Percentiles rank a stretch among this genome's conserved stretches.
Conservation (phyloP, 2,113 vertebrate genomes). For the Nannobrachium achirus region DNA sequence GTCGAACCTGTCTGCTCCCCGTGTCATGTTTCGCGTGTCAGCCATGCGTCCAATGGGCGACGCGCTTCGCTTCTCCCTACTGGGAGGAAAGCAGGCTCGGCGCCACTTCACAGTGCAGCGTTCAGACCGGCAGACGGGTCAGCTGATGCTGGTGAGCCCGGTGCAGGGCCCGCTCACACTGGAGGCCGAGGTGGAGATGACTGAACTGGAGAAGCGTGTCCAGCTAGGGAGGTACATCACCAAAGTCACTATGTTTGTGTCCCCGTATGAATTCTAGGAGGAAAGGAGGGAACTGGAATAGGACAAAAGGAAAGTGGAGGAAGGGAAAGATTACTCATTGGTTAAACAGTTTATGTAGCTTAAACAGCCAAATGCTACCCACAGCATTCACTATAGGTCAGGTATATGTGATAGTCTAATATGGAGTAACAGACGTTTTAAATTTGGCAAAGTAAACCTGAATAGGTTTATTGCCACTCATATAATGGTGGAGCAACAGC, state of each 20-base stretch:
- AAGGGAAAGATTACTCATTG: not conserved
- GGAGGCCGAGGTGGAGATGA: constrained; percentile 90
- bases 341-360: constrained; percentile 12
- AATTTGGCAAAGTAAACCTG: not conserved
- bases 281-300: not conserved
- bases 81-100: constrained; percentile 66
- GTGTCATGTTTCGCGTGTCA: constrained; percentile 87
- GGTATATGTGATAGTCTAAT: constrained; percentile 18
- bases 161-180: constrained; percentile 78
- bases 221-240: constrained; percentile 86
- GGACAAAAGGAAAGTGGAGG: not conserved
- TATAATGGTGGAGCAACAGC: not conserved
- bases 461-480: constrained; percentile 3
- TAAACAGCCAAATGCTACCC: not conserved
- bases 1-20: constrained; percentile 84
- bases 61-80: constrained; percentile 83
- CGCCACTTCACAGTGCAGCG: constrained; percentile 81
- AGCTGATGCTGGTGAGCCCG: constrained; percentile 84
- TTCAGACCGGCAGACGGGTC: constrained; percentile 80
- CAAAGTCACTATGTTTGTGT: constrained; percentile 85
- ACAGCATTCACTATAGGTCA: not conserved
- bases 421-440: not conserved
- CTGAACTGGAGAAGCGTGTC: constrained; percentile 79
- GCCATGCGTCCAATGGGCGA: constrained; percentile 80
- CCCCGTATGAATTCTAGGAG: constrained; percentile 83